Conservation (phyloP, 92 coral and sea anemone species). For the Actinernus sp. region DNA sequence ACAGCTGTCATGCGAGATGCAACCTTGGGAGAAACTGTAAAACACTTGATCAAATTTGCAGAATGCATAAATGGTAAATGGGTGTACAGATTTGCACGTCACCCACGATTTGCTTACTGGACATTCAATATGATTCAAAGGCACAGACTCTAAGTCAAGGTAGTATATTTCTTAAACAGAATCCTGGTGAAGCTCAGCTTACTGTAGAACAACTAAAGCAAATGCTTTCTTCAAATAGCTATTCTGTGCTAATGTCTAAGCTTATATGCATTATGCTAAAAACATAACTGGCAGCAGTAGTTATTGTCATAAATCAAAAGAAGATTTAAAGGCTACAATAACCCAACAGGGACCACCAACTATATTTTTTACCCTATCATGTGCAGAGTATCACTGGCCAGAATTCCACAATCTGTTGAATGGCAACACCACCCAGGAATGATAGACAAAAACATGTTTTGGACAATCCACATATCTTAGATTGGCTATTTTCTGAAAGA, state of each 20-base stretch:
- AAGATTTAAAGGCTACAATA: too few relatives aligned
- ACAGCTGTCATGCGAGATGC: slow-evolving; percentile 25
- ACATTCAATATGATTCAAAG: slow-evolving; percentile 57
- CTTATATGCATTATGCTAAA: slow-evolving; percentile 58
- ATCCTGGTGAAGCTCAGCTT: too few relatives aligned
- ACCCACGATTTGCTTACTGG: slow-evolving; percentile 63
- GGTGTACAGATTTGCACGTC: slow-evolving; percentile 61
- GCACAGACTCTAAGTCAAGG: slow-evolving; percentile 45
- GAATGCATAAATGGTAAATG: slow-evolving; percentile 42
- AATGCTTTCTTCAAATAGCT: slow-evolving; percentile 30
- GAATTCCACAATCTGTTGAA: slow-evolving; percentile 42
- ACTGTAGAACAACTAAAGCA: too few relatives aligned
- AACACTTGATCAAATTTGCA: slow-evolving; percentile 53
- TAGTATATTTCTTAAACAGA: too few relatives aligned
- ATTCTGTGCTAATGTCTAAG: slow-evolving; percentile 60
- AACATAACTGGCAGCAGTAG: slow-evolving; percentile 58
- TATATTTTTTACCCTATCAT: slow-evolving; percentile 46
- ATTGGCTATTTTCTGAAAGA: slow-evolving; percentile 68
- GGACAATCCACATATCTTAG: slow-evolving; percentile 53
- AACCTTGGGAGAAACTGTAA: slow-evolving; percentile 40
- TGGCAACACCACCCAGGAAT: slow-evolving; percentile 6
- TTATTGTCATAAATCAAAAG: slow-evolving; percentile 68
- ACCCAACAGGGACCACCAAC: slow-evolving; percentile 73
- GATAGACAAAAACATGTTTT: slow-evolving; percentile 47
- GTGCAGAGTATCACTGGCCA: slow-evolving; percentile 61